A percentile compares a stretch with the other conserved stretches of the same genome.
Evolutionary conservation across 2,113 vertebrate genomes (phyloP).

Genomic region (Baryphthengus martii): DNA sequence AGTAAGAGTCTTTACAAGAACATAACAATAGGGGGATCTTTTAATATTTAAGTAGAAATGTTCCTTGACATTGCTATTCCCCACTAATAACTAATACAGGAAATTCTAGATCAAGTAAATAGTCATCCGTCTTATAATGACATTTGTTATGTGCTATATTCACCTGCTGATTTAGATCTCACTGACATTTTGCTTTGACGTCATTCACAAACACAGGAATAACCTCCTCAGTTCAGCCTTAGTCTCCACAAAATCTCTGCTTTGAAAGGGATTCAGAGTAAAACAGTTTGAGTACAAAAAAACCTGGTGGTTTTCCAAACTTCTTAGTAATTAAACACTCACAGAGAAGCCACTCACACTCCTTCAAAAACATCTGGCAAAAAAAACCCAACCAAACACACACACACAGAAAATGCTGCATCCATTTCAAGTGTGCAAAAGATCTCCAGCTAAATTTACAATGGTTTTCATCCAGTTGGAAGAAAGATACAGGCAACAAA

Average conservation of each 20-base stretch:
- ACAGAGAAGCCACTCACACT: background rate
- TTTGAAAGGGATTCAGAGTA: background rate
- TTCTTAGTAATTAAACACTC: background rate
- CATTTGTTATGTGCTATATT: background rate
- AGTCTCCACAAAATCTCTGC: background rate
- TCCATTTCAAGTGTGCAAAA: background rate
- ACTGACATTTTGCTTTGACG: constrained; percentile 13
- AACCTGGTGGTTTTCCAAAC: background rate
- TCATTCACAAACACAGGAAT: constrained; percentile 15
- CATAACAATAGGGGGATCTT: too few species aligned
- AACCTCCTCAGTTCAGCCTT: background rate
- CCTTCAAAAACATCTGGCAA: background rate
- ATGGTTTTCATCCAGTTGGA: background rate
- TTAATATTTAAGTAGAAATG: too few species aligned
- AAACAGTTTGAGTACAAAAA: background rate
- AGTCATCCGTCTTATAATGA: background rate
- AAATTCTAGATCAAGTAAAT: background rate
- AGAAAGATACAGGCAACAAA: background rate
- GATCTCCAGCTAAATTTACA: background rate
- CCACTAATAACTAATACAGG: background rate
- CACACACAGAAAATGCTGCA: background rate
- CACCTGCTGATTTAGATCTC: background rate
- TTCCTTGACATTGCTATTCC: background rate
- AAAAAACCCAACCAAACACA: background rate
- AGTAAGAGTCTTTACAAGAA: background rate